phyloP scores from a whole-genome alignment of 2,888 invertebrate species.

The Amaurobius ferox region DNA sequence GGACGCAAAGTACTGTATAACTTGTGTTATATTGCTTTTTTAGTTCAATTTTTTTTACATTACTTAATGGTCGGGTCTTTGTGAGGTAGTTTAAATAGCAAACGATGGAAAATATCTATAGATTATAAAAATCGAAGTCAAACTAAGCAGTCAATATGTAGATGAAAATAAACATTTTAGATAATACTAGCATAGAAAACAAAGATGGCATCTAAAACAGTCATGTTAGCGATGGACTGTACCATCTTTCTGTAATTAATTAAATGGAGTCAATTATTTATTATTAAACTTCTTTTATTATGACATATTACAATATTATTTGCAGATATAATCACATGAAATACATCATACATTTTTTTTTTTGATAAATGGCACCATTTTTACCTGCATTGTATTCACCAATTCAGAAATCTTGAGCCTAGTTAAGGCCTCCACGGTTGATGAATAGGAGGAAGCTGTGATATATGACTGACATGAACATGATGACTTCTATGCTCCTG shows the following conservation, averaged over 20 bases:
- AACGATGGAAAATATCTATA: no score
- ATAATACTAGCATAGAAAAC: no score
- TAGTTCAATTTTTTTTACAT: no score
- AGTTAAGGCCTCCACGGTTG: constrained; percentile 62
- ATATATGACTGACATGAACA: constrained; percentile 23
- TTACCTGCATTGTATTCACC: background rate
- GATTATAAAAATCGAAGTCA: no score
- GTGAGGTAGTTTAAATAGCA: no score
- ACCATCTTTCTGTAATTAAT: background rate
- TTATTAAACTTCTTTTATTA: background rate
- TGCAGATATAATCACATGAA: background rate
- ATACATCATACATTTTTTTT: background rate
- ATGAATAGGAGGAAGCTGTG: constrained; percentile 60
- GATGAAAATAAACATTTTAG: no score
- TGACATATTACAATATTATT: background rate
- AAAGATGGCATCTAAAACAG: no score
- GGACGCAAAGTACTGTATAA: no score
- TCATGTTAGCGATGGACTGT: no score
- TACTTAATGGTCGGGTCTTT: no score
- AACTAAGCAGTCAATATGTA: no score
- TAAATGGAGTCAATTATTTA: background rate
- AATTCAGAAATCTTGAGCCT: background rate
- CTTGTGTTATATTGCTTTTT: no score
- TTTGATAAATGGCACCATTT: background rate
- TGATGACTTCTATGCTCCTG: constrained; percentile 45